Conservation (phyloP, 2,797 vertebrate species). For the Gobio occitaniae region DNA sequence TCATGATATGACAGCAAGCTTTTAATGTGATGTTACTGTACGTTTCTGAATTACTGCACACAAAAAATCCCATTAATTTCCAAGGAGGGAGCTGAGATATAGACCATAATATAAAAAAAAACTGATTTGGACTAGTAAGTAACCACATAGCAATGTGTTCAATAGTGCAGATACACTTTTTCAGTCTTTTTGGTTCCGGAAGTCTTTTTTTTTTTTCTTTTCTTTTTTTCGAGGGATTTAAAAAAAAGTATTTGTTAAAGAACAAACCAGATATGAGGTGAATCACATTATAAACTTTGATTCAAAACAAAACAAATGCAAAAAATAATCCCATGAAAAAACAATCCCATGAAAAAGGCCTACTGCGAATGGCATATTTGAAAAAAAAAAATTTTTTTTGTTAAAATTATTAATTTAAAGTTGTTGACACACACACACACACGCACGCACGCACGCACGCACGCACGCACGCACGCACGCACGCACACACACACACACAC, state of each 20-base stretch:
- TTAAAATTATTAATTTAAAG: background rate
- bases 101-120: background rate
- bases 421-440: no score
- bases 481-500: no score
- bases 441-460: no score
- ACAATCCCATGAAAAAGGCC: background rate
- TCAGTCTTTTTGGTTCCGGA: background rate
- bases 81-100: background rate
- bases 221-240: background rate
- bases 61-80: background rate
- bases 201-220: background rate
- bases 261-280: background rate
- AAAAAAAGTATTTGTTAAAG: background rate
- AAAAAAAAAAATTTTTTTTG: background rate
- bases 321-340: background rate
- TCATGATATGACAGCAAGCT: conserved; percentile 23
- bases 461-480: no score
- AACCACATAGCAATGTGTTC: background rate
- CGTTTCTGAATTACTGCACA: conserved; percentile 44
- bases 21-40: conserved; percentile 17
- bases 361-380: background rate
- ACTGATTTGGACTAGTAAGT: background rate
- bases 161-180: background rate
- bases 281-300: background rate
- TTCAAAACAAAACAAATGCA: background rate